phyloP scores from a whole-genome alignment of 2,888 invertebrate genomes.

The Eledone cirrhosa region DNA sequence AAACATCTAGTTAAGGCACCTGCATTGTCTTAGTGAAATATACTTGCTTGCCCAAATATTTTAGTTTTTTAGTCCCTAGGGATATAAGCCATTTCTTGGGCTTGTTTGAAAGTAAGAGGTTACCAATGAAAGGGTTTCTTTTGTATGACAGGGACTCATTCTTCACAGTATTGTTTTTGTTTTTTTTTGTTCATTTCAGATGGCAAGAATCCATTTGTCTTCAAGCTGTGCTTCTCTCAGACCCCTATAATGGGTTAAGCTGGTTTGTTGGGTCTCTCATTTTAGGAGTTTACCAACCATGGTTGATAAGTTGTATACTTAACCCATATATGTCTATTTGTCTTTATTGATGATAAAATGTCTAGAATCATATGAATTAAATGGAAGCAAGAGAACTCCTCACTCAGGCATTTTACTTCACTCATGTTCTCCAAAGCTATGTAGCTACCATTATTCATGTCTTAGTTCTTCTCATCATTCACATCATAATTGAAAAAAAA shows the following conservation, averaged over 20 bases:
- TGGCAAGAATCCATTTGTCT: constrained; percentile 97
- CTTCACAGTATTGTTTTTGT: constrained; percentile 5
- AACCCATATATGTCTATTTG: constrained; percentile 20
- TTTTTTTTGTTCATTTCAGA: constrained; percentile 72
- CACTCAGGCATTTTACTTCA: constrained; percentile 28
- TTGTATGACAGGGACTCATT: background rate
- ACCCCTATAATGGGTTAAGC: constrained; percentile 65
- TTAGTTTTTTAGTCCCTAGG: too few relatives aligned
- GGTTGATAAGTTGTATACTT: constrained; percentile 20
- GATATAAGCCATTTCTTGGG: too few relatives aligned
- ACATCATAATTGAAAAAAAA: constrained; percentile 26
- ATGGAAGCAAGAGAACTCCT: constrained; percentile 27
- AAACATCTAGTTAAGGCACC: too few relatives aligned
- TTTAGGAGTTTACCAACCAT: constrained; percentile 6
- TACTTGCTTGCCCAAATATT: too few relatives aligned
- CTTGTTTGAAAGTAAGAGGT: too few relatives aligned
- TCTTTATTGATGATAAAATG: constrained; percentile 27
- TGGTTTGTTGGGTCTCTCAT: background rate
- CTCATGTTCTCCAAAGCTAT: constrained; percentile 16
- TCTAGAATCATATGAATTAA: constrained; percentile 25
- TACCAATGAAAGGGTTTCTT: too few relatives aligned
- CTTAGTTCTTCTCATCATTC: constrained; percentile 24
- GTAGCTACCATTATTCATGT: constrained; percentile 26
- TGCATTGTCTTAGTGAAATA: too few relatives aligned
- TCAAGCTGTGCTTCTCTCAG: constrained; percentile 97